A percentile compares a stretch with the other conserved stretches of the same genome.
Evolutionary conservation across 2,888 invertebrate species (phyloP).

Genomic region (Lamproptera curius): DNA sequence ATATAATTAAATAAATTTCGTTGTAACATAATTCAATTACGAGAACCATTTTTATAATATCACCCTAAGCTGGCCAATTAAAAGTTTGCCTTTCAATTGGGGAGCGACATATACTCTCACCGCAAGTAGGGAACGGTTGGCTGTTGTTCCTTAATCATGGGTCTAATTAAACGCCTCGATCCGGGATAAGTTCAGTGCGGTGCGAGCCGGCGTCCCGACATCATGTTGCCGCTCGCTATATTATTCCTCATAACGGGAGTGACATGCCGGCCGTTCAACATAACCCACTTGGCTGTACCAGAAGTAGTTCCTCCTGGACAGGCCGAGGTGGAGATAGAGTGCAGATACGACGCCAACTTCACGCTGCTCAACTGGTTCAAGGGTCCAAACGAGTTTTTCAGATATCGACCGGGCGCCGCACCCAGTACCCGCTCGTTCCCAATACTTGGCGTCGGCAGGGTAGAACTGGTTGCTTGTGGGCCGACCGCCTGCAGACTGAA

Average conservation of each 20-base stretch:
- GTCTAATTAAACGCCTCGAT: conserved; percentile 68
- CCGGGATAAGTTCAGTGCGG: conserved; percentile 52
- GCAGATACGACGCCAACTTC: conserved; percentile 66
- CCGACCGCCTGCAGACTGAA: conserved; percentile 54
- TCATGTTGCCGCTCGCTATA: conserved; percentile 50
- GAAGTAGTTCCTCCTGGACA: conserved; percentile 47
- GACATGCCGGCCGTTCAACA: conserved; percentile 49
- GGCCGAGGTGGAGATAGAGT: conserved; percentile 57
- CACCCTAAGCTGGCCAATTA: conserved; percentile 45
- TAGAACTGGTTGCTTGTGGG: conserved; percentile 57
- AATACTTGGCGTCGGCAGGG: conserved; percentile 52
- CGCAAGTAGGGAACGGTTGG: conserved; percentile 60
- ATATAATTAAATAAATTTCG: conserved; percentile 1
- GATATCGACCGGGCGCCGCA: conserved; percentile 56
- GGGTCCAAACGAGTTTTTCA: conserved; percentile 62
- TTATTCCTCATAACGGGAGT: conserved; percentile 33
- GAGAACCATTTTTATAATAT: conserved; percentile 25
- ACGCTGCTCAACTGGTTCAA: conserved; percentile 68
- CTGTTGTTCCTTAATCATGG: conserved; percentile 74
- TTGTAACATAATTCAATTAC: conserved; percentile 8
- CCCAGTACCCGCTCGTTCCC: conserved; percentile 62
- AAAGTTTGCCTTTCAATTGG: conserved; percentile 60
- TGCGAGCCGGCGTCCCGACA: conserved; percentile 54
- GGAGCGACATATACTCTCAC: conserved; percentile 42
- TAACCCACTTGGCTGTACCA: conserved; percentile 58